Evolutionary conservation across 2,797 vertebrate species (phyloP), one percentile per base, ranked within the genome.

Genomic region (Manis pentadactyla): DNA sequence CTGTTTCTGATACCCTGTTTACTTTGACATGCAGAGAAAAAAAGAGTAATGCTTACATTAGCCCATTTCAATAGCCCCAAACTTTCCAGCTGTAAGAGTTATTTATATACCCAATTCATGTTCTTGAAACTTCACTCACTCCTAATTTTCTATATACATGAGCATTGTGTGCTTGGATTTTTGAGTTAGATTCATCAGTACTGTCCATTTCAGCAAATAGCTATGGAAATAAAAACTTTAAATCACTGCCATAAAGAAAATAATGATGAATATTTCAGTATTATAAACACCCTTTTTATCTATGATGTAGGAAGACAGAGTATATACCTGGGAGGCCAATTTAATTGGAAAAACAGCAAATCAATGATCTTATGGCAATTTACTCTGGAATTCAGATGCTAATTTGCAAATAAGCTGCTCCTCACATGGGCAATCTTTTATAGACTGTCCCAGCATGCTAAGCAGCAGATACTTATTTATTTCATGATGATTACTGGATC

Each of bases 1-100:
- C 78, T 78, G 31, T 73, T 87, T 95, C 78, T 90, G 46, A 94
- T 46, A 57, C 9, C 23, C 88, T 57, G 49, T 46, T 59, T 93
- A 73, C n/a, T 90, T 46, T 96, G 37, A 87, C 19, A 39, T 18
- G 13, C 19, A 87, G 14, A 95, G 15, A 57, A 71, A 69, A 87
- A 83, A 29, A 88, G 0, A 75, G 10, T 23, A 61, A 57, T 68
- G 64, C 3, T 93, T 87, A 29, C 21, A 71, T 31, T 64, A 18
- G 39, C 25, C 49, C 4, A 55, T 49, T 75, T 77, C 55, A 93
- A 66, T 4, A 85, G 23, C 42, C 25, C 21, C 46, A 57, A 29
- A 87, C n/a, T 37, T 82, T 71, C 42, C 31, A 75, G 49, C 37
- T 88, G 0, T 46, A 87, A 69, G 19, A 64, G 90, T 83, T 96